Conservation (phyloP, 2,113 vertebrate genomes). For the Eublepharis macularius region DNA sequence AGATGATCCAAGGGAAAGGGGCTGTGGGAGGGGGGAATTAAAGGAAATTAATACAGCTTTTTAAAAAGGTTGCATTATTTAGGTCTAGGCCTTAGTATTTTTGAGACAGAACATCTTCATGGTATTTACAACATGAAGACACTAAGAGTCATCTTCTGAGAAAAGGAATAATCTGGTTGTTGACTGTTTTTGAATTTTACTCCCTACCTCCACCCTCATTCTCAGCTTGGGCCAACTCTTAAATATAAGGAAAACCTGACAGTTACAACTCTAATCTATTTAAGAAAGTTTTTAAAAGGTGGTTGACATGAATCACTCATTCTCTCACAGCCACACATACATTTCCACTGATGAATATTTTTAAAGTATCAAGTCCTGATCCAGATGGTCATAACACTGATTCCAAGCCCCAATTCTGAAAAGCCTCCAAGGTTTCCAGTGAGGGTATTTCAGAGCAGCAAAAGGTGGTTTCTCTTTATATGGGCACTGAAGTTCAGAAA, state of each 20-base stretch:
- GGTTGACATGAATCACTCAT: constrained; percentile 54
- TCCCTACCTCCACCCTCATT: background rate
- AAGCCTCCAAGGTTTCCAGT: constrained; percentile 45
- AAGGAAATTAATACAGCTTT: constrained; percentile 60
- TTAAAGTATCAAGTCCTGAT: constrained; percentile 52
- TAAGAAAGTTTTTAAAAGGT: constrained; percentile 73
- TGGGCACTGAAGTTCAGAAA: constrained; percentile 59
- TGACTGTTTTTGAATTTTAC: constrained; percentile 74
- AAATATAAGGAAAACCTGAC: constrained; percentile 77
- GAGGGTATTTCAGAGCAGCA: constrained; percentile 54
- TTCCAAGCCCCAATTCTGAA: constrained; percentile 74
- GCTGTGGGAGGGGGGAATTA: background rate
- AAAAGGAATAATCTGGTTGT: constrained; percentile 73
- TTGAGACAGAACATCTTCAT: constrained; percentile 59
- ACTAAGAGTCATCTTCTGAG: constrained; percentile 63
- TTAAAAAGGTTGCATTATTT: constrained; percentile 48
- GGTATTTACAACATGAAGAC: constrained; percentile 63
- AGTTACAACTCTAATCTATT: constrained; percentile 72
- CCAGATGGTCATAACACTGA: constrained; percentile 73
- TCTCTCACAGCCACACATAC: constrained; percentile 59
- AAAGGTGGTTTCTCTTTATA: constrained; percentile 52
- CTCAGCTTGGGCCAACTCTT: constrained; percentile 74
- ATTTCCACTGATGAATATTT: constrained; percentile 54
- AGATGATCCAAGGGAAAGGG: constrained; percentile 47
- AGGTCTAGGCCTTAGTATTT: constrained; percentile 70